A percentile compares a stretch with the other conserved stretches of the same genome.
phyloP scores from a whole-genome alignment of 2,888 invertebrate species.

The Desoria tigrina region DNA sequence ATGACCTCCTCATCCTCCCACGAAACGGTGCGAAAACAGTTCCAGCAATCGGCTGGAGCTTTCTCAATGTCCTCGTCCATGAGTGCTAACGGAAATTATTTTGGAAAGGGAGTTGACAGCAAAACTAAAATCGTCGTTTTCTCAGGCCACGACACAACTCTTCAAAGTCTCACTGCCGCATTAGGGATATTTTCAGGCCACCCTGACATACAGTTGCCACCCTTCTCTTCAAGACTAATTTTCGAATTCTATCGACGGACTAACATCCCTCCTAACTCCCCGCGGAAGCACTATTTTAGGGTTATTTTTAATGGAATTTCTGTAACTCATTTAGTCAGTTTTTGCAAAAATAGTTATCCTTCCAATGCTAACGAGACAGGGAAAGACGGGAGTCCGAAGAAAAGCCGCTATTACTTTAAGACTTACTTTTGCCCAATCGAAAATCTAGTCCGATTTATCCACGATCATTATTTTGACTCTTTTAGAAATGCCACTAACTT shows the following conservation, averaged over 20 bases:
- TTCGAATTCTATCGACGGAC: slow-evolving; percentile 80
- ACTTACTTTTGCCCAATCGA: slow-evolving; percentile 74
- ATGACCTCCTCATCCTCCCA: slow-evolving; percentile 35
- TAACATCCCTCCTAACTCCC: slow-evolving; percentile 56
- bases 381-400: slow-evolving; percentile 54
- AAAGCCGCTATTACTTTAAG: slow-evolving; percentile 59
- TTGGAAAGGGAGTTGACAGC: slow-evolving; percentile 22
- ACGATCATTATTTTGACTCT: slow-evolving; percentile 79
- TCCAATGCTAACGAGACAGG: slow-evolving; percentile 38
- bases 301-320: slow-evolving; percentile 83
- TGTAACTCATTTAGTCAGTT: slow-evolving; percentile 76
- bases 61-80: slow-evolving; percentile 37
- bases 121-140: slow-evolving; percentile 69
- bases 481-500: slow-evolving; percentile 78
- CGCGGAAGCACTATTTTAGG: slow-evolving; percentile 76
- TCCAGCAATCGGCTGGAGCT: slow-evolving; percentile 23
- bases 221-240: slow-evolving; percentile 82
- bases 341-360: slow-evolving; percentile 64
- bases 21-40: slow-evolving; percentile 23
- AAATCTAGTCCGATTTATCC: slow-evolving; percentile 81
- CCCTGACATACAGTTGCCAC: slow-evolving; percentile 65
- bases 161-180: slow-evolving; percentile 79
- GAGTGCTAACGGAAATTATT: slow-evolving; percentile 36
- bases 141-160: slow-evolving; percentile 89
- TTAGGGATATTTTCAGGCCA: slow-evolving; percentile 67